Conservation (phyloP, 2,797 vertebrate genomes). For the Cynodonichthys magdalenae region DNA sequence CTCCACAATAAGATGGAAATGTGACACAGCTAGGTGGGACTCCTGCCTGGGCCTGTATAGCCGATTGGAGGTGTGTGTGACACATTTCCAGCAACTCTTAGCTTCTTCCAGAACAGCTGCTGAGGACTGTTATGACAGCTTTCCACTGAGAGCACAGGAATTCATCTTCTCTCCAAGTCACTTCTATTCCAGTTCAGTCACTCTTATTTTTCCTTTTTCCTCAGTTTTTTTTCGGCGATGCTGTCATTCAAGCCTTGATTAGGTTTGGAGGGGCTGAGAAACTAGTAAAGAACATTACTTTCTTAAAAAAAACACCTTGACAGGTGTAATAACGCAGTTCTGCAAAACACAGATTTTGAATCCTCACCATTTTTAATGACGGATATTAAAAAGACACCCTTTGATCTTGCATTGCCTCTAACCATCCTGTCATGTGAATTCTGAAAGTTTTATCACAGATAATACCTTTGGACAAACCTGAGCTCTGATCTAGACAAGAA, state of each 20-base stretch:
- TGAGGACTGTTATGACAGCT: constrained; percentile 79
- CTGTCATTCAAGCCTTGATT: constrained; percentile 70
- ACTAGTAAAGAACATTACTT: constrained; percentile 33
- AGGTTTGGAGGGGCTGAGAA: constrained; percentile 40
- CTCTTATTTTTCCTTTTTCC: constrained; percentile 65
- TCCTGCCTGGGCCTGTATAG: constrained; percentile 70
- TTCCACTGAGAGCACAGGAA: constrained; percentile 76
- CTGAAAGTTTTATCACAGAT: constrained; percentile 57
- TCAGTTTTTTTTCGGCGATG: constrained; percentile 53
- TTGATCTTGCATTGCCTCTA: constrained; percentile 58
- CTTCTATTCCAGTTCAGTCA: constrained; percentile 76
- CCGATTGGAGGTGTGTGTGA: constrained; percentile 67
- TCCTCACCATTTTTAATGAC: constrained; percentile 35
- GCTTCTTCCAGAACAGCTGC: constrained; percentile 76
- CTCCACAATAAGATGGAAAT: constrained; percentile 75
- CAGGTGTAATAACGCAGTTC: constrained; percentile 62
- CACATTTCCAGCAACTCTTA: constrained; percentile 70
- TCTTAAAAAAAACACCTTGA: constrained; percentile 50
- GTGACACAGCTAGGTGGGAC: constrained; percentile 73
- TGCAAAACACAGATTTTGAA: constrained; percentile 45
- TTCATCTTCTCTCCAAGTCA: constrained; percentile 73
- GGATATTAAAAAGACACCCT: constrained; percentile 55
- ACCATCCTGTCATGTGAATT: constrained; percentile 52
- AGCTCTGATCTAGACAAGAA: constrained; percentile 53
- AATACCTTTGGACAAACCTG: constrained; percentile 49